phyloP scores from a whole-genome alignment of 2,113 vertebrate genomes.

The Labeo rohita region DNA sequence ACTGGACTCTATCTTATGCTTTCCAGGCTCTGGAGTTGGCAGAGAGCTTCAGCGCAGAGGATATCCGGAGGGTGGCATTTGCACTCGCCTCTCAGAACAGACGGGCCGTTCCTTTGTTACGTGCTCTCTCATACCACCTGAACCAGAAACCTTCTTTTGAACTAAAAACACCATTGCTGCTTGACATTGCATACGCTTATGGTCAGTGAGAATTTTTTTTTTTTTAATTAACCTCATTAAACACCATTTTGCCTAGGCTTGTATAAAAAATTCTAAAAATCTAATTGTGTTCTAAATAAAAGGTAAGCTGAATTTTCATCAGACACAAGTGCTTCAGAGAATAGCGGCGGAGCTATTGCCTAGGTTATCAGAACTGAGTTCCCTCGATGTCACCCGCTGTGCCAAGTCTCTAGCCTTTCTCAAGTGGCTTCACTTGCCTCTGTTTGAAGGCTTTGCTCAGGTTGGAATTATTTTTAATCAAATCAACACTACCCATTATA shows the following conservation, averaged over 20 bases:
- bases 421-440: conserved; percentile 84
- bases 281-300: background rate
- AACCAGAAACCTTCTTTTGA: conserved; percentile 79
- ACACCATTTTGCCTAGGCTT: background rate
- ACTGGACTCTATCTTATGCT: background rate
- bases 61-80: conserved; percentile 77
- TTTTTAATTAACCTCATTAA: too few relatives aligned
- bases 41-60: conserved; percentile 80
- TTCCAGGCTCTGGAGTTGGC: conserved; percentile 86
- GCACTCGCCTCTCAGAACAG: conserved; percentile 79
- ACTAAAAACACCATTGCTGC: conserved; percentile 72
- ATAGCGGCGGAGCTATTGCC: conserved; percentile 81
- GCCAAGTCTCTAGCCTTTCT: conserved; percentile 86
- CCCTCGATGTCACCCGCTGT: conserved; percentile 75
- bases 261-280: background rate
- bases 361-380: conserved; percentile 66
- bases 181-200: conserved; percentile 84
- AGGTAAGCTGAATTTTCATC: conserved; percentile 90
- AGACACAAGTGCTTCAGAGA: conserved; percentile 85
- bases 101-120: conserved; percentile 82
- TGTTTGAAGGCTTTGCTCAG: conserved; percentile 86
- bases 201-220: conserved; percentile 71
- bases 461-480: conserved; percentile 63
- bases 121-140: conserved; percentile 88
- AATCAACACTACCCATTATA: background rate